These are phyloP conservation scores for Phyllotreta striolata DNA, from an alignment of 2,888 invertebrate genomes.

Conservation along the genomic window DNA sequence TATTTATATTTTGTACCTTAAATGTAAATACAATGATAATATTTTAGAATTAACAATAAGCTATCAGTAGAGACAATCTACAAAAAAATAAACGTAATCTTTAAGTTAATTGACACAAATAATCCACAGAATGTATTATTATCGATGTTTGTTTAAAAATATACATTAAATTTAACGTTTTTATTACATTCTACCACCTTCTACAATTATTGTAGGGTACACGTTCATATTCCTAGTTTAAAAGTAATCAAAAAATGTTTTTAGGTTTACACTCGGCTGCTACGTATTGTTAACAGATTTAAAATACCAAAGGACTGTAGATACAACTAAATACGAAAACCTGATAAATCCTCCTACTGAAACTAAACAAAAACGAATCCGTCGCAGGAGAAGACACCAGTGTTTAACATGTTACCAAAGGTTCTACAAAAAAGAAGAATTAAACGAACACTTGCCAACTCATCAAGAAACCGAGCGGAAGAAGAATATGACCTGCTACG, in stretches of 20 bases:
- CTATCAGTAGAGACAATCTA: too few relatives aligned
- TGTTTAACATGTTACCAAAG: not conserved
- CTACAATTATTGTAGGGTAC: too few relatives aligned
- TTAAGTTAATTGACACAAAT: too few relatives aligned
- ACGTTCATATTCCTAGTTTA: not conserved
- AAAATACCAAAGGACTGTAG: conserved; percentile 27
- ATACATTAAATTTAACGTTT: too few relatives aligned
- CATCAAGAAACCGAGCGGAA: conserved; percentile 30
- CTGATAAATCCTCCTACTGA: not conserved
- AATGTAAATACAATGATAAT: too few relatives aligned
- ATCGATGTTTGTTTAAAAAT: too few relatives aligned
- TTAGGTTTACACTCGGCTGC: not conserved
- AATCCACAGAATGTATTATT: too few relatives aligned
- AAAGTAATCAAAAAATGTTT: conserved; percentile 15
- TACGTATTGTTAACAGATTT: conserved; percentile 25
- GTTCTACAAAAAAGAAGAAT: not conserved
- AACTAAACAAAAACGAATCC: not conserved
- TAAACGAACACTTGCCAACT: conserved; percentile 1
- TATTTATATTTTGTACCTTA: too few relatives aligned
- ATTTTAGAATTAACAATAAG: too few relatives aligned
- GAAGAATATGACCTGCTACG: conserved; percentile 36
- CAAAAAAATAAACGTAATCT: too few relatives aligned
- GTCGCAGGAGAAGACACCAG: not conserved
- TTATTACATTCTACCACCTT: too few relatives aligned
- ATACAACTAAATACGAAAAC: conserved; percentile 5